Base-by-base conservation (phyloP, 2,888 invertebrate species). In the Tachina grossa region DNA sequence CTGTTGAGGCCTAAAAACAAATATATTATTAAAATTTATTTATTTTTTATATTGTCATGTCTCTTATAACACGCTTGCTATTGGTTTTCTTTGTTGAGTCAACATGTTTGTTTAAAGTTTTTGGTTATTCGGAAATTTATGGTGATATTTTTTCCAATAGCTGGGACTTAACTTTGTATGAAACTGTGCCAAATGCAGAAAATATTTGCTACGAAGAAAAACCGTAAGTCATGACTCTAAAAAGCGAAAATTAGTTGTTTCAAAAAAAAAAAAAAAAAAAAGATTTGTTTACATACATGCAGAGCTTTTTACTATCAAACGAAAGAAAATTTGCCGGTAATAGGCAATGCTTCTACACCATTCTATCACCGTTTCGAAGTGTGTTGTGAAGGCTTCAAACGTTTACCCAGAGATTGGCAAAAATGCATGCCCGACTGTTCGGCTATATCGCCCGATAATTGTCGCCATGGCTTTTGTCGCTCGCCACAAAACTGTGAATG, bases 361-460 rank as follows among this genome's bases (percentile, higher is more conserved):
- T 89, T 88, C 45, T 91, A 89, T 95, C 96, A 90, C 88, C 94
- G 94, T 87, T 94, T 96, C 86, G 94, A 95, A 72, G 93, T 94
- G 16, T 97, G 97, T 90, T 97, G 96, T 89, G 93, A 94, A 0
- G 96, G 96, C 39, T 96, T 95, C 92, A 93, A 93, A 72, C 94
- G 94, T 6, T 94, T 95, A 88, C 92, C 93, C 1, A 94, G 95
- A 90, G 93, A 94, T 89, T 66, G 65, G 69, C 22, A 66, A 0
- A 63, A 65, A 72, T 94, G 93, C 87, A 87, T 90, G 53, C 93
- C 94, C 0, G 89, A 92, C 16, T 94, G 94, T 87, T 66, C 75
- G 0, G 63, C 55, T 9, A 83, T 76, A 4, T 89, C 92, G 14
- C 92, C 93, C 2, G 87, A 89, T 2, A 94, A 93, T 83, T 93